Evolutionary conservation across 2,113 vertebrate species (phyloP).

Genomic region (Tragelaphus strepsiceros): DNA sequence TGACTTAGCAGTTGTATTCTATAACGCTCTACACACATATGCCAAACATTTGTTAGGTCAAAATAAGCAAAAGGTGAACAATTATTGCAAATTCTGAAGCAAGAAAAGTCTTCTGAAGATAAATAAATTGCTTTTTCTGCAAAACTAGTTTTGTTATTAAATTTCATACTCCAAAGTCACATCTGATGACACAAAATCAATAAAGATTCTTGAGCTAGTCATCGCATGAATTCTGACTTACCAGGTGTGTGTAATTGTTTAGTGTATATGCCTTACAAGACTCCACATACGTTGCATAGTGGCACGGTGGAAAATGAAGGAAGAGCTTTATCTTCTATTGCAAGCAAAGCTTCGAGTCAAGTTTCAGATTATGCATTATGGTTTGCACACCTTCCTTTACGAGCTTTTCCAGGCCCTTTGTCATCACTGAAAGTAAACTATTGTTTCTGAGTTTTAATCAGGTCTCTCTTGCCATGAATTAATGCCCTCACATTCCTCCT

Average conservation of each 20-base stretch:
- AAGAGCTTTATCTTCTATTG: neutral
- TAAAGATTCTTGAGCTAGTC: neutral
- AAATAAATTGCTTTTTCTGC: neutral
- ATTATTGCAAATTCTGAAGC: neutral
- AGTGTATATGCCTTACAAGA: neutral
- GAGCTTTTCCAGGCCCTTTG: neutral
- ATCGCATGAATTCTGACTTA: neutral
- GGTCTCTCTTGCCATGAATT: neutral
- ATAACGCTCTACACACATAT: neutral
- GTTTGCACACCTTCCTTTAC: neutral
- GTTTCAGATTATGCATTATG: neutral
- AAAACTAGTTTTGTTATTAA: neutral
- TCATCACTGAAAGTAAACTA: neutral
- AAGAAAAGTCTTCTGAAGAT: neutral
- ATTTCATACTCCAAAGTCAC: neutral
- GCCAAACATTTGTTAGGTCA: neutral
- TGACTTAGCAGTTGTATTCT: neutral
- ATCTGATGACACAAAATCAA: neutral
- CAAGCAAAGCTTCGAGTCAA: neutral
- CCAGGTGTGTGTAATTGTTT: neutral
- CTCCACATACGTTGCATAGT: neutral
- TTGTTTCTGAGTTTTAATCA: neutral
- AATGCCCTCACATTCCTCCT: rapidly evolving
- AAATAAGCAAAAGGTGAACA: neutral
- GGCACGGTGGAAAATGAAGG: neutral